Evolutionary conservation across 2,888 invertebrate genomes (phyloP).

Genomic region (Oscheius sp.): DNA sequence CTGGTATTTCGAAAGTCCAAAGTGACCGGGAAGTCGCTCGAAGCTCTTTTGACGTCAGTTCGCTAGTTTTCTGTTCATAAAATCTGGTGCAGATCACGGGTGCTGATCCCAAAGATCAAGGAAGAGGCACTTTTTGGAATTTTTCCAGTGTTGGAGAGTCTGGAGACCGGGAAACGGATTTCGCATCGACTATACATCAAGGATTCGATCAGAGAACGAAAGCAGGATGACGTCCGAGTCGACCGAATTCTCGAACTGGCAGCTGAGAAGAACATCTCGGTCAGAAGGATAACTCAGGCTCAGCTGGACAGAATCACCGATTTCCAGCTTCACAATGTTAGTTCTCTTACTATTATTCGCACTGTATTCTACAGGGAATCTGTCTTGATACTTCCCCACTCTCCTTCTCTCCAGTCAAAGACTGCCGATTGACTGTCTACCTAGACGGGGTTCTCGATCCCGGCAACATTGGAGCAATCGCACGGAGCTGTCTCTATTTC

Average conservation of each 20-base stretch:
- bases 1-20: constrained; percentile 51
- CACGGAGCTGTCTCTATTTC: constrained; percentile 52
- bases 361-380: constrained; percentile 45
- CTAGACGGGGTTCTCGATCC: constrained; percentile 58
- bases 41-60: constrained; percentile 47
- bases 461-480: constrained; percentile 57
- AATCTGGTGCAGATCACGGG: constrained; percentile 37
- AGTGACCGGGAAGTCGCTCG: constrained; percentile 47
- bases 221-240: constrained; percentile 40
- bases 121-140: constrained; percentile 55
- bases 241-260: constrained; percentile 39
- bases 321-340: constrained; percentile 57
- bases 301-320: constrained; percentile 53
- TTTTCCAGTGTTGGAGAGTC: constrained; percentile 49
- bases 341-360: background rate
- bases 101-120: constrained; percentile 33
- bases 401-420: constrained; percentile 4
- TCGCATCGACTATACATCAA: constrained; percentile 46
- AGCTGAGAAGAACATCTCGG: constrained; percentile 29
- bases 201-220: constrained; percentile 43
- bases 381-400: constrained; percentile 47
- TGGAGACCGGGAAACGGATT: constrained; percentile 42
- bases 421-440: constrained; percentile 31
- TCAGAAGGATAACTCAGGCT: constrained; percentile 38
- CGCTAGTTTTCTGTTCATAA: background rate